phyloP scores from a whole-genome alignment of 2,888 invertebrate genomes.

The Tachina fera region DNA sequence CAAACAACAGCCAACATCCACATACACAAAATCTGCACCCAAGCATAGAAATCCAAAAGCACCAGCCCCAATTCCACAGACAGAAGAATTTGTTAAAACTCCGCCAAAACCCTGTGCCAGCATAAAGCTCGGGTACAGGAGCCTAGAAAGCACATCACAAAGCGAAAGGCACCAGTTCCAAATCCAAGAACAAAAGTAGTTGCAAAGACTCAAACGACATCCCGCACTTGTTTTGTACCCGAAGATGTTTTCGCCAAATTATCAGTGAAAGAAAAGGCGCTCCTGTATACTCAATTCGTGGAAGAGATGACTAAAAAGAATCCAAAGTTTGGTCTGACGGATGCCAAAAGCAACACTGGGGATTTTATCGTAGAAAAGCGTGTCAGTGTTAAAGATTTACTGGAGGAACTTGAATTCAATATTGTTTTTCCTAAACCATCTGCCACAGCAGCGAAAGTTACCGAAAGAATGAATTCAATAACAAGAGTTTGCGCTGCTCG shows the following conservation, averaged over 20 bases:
- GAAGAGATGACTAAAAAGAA: constrained; percentile 78
- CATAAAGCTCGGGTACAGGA: neutral
- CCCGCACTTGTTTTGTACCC: constrained; percentile 74
- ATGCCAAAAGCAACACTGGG: constrained; percentile 62
- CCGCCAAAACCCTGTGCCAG: too few relatives aligned
- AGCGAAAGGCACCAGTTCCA: constrained; percentile 60
- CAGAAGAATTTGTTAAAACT: neutral
- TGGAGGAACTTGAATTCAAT: constrained; percentile 77
- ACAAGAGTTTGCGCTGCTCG: constrained; percentile 26
- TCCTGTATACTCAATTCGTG: constrained; percentile 78
- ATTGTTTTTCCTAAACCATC: constrained; percentile 13
- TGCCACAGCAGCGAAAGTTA: neutral
- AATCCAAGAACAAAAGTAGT: constrained; percentile 57
- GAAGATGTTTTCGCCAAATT: constrained; percentile 79
- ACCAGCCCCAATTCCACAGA: neutral
- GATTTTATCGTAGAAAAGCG: constrained; percentile 76
- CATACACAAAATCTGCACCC: constrained; percentile 45
- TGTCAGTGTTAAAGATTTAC: constrained; percentile 76
- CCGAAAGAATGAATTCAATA: constrained; percentile 49
- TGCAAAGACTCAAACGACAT: neutral
- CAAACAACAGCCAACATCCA: neutral
- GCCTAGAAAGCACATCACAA: constrained; percentile 36
- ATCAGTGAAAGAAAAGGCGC: constrained; percentile 80
- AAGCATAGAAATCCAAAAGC: constrained; percentile 35
- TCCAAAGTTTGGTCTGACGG: constrained; percentile 75